A percentile compares a stretch with the other conserved stretches of the same genome.
These are phyloP conservation scores for Rhinoraja longicauda DNA, from an alignment of 2,797 vertebrate genomes.

Conservation along the genomic window DNA sequence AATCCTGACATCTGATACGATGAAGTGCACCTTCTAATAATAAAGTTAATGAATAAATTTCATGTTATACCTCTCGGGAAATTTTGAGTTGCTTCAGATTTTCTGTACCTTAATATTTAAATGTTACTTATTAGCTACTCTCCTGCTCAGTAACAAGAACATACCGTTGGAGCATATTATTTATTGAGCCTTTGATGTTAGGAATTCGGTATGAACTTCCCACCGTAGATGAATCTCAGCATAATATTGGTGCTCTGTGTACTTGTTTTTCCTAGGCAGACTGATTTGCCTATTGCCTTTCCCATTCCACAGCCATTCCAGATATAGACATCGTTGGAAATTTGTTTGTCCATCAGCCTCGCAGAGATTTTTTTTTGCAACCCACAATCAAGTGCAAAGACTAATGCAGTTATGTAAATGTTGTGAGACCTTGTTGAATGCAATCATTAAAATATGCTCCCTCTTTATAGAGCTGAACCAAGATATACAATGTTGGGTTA, in stretches of 20 bases:
- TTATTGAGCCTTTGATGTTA: neutral
- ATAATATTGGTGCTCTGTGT: neutral
- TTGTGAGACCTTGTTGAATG: neutral
- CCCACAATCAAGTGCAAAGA: neutral
- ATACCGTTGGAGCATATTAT: neutral
- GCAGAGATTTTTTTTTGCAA: no score
- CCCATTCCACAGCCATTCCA: neutral
- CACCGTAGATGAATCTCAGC: neutral
- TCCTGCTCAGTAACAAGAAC: neutral
- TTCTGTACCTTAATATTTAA: neutral
- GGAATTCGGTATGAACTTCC: neutral
- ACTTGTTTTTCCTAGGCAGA: neutral
- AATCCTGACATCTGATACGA: neutral
- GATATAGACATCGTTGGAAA: neutral
- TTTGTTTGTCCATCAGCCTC: neutral
- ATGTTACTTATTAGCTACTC: neutral
- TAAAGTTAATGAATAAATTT: constrained; percentile 32
- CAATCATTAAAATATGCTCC: no score
- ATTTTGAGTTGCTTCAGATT: neutral
- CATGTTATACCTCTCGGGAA: neutral
- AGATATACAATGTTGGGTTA: neutral
- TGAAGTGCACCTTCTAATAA: neutral
- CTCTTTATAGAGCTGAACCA: neutral
- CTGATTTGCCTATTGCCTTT: neutral
- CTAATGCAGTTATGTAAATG: neutral